Evolutionary conservation across 1,140 invertebrate species (phyloP).

Genomic region (Samia ricini): DNA sequence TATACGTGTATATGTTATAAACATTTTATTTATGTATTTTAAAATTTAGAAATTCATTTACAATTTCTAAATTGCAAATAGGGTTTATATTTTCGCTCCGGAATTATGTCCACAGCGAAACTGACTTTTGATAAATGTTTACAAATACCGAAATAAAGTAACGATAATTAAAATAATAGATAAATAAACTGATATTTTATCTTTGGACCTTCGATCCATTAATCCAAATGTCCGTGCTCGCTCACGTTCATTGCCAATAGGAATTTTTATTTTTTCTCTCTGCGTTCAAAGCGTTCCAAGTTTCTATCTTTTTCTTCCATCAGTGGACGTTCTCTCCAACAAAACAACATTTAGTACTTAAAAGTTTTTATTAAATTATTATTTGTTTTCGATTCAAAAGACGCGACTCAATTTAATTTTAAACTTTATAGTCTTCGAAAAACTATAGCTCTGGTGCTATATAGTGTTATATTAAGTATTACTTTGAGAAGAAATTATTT

Average conservation of each 20-base stretch:
- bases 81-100: no score
- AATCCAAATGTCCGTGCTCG: conserved; percentile 24
- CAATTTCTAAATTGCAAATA: no score
- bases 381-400: neutral
- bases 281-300: conserved; percentile 4
- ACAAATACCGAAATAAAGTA: conserved; percentile 11
- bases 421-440: neutral
- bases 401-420: neutral
- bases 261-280: conserved; percentile 24
- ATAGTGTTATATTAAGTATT: no score
- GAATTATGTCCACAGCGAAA: no score
- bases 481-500: no score
- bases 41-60: no score
- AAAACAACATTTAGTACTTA: conserved; percentile 11
- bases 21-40: no score
- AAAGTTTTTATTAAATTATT: conserved; percentile 5
- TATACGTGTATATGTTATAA: no score
- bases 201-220: conserved; percentile 23
- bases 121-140: no score
- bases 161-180: conserved; percentile 18
- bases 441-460: no score
- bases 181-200: conserved; percentile 26
- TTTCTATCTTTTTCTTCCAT: conserved; percentile 8
- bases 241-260: conserved; percentile 26
- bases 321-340: conserved; percentile 14